phyloP scores from a whole-genome alignment of 2,888 invertebrate genomes.

The Ormyrus thymus region DNA sequence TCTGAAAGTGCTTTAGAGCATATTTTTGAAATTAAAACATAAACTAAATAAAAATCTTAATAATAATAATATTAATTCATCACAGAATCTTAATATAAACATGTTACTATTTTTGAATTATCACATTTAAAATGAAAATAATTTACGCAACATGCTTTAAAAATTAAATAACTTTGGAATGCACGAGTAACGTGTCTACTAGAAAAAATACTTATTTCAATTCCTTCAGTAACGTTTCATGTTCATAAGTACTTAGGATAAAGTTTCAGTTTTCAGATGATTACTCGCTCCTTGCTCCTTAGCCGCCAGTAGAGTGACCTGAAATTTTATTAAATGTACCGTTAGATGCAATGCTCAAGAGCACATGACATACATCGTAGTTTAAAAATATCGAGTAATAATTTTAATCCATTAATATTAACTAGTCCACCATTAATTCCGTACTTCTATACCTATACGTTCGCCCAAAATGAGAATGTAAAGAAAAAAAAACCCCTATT shows the following conservation, averaged over 20 bases:
- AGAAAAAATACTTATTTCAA: slow-evolving; percentile 12
- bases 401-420: no score
- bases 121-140: slow-evolving; percentile 35
- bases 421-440: no score
- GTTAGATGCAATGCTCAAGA: no score
- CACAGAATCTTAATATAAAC: slow-evolving; percentile 45
- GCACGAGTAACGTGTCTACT: slow-evolving; percentile 28
- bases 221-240: slow-evolving; percentile 35
- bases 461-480: no score
- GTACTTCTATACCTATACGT: no score
- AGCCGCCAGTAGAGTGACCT: slow-evolving; percentile 45
- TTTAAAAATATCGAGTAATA: no score
- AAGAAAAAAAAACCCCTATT: no score
- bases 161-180: slow-evolving; percentile 51
- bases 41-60: slow-evolving; percentile 31
- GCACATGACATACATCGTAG: no score
- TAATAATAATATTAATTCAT: slow-evolving; percentile 32
- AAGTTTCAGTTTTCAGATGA: slow-evolving; percentile 30
- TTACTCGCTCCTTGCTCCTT: slow-evolving; percentile 34
- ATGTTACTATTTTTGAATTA: slow-evolving; percentile 24
- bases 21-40: slow-evolving; percentile 1
- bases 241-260: slow-evolving; percentile 24
- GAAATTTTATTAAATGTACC: slow-evolving; percentile 1
- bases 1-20: neutral
- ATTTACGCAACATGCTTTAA: slow-evolving; percentile 17